Base-by-base conservation (phyloP, 2,888 invertebrate genomes). In the Hirudinaria manillensis region DNA sequence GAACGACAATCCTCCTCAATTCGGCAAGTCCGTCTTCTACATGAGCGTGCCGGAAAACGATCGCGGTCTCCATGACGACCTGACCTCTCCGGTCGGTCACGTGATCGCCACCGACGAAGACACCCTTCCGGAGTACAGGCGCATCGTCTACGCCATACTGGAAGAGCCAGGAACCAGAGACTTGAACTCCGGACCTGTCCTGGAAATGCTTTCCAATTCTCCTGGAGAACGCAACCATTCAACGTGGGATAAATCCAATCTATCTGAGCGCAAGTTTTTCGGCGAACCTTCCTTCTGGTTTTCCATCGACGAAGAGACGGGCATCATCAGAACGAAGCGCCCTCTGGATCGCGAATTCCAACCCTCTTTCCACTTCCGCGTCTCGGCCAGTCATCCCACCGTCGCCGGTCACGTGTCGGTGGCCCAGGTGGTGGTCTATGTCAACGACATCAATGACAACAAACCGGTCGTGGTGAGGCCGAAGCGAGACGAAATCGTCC, bases 1-100 rank as follows among this genome's bases (percentile, higher is more conserved):
- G 87, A 95, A 95, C 86, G 94, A 96, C 87, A 93, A 92, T 84
- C 89, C 92, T 71, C 94, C 95, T 34, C 89, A 89, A 10, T 77
- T 77, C 73, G 61, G 65, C 65, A 73, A 32, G 29, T 36, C 73
- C 32, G 73, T 73, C 36, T 73, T 56, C 65, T 73, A 73, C 65
- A 73, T 73, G 73, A 65, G 65, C 32, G 73, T 73, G 24, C 36
- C 34, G 16, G 73, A 73, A 38, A 68, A 34, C 36, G 32, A 32
- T 16, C 68, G 68, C 21, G 32, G 34, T 32, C n/a, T 34, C 32
- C 68, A n/a, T n/a, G 68, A 29, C 68, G 38, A 34, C 27, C 7
- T 24, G 65, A 55, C 21, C 21, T n/a, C n/a, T 21, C 55, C 61
- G 61, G 73, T 73, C 27, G 73, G 73, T 65, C 73, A 73, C 38